Evolutionary conservation across 2,797 vertebrate species (phyloP).

Genomic region (Crenuchus spilurus): DNA sequence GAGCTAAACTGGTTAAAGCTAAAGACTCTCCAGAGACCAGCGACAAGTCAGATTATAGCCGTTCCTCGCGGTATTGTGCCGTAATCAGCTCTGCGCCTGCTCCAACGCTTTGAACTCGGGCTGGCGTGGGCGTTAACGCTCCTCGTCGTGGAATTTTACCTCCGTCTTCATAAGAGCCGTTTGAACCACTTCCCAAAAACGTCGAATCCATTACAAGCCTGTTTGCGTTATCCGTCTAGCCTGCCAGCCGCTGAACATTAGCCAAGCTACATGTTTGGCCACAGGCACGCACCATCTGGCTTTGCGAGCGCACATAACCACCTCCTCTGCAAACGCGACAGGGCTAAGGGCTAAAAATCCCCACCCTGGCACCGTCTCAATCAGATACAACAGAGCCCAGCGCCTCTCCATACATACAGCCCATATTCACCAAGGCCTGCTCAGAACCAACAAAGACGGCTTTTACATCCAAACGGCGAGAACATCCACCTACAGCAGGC

Average conservation of each 20-base stretch:
- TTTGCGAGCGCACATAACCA: constrained; percentile 70
- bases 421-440: background rate
- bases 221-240: constrained; percentile 79
- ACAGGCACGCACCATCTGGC: constrained; percentile 80
- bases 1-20: background rate
- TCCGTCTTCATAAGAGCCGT: constrained; percentile 69
- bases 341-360: constrained; percentile 68
- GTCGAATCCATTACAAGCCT: constrained; percentile 80
- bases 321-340: constrained; percentile 77
- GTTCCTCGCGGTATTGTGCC: background rate
- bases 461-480: background rate
- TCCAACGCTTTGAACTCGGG: constrained; percentile 8
- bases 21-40: background rate
- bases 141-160: constrained; percentile 60
- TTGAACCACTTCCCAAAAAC: constrained; percentile 72
- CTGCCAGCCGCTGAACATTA: constrained; percentile 77
- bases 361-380: constrained; percentile 66
- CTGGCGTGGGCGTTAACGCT: constrained; percentile 17
- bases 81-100: background rate
- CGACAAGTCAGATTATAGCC: background rate
- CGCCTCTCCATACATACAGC: constrained; percentile 4
- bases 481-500: too few relatives aligned
- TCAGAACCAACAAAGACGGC: background rate
- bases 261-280: constrained; percentile 80
- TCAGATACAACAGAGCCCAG: constrained; percentile 10